phyloP scores from a whole-genome alignment of 2,797 vertebrate genomes.

The Ctenosaura bakeri region DNA sequence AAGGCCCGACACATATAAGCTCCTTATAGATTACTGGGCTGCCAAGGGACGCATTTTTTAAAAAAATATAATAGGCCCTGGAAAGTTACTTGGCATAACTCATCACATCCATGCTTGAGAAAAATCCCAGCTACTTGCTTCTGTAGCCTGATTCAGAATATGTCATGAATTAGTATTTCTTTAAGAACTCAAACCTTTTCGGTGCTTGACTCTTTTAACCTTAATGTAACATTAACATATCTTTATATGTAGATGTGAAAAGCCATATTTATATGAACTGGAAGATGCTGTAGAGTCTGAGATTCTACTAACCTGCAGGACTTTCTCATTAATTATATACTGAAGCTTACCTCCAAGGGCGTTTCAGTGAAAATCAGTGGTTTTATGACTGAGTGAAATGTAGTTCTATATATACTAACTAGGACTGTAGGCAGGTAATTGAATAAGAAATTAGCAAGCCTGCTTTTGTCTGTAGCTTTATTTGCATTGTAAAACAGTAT shows the following conservation, averaged over 20 bases:
- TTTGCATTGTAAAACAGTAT: slow-evolving; percentile 30
- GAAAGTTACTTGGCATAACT: neutral
- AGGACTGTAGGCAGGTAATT: slow-evolving; percentile 22
- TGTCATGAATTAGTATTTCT: neutral
- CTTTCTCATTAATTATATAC: slow-evolving; percentile 58
- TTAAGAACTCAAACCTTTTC: slow-evolving; percentile 1
- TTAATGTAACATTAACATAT: slow-evolving; percentile 11
- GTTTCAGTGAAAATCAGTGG: slow-evolving; percentile 50
- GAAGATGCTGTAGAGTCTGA: slow-evolving; percentile 25
- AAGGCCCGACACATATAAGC: neutral
- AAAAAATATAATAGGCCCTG: slow-evolving; percentile 27
- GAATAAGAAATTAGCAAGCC: slow-evolving; percentile 25
- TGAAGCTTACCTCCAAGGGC: slow-evolving; percentile 44
- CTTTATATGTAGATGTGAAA: neutral
- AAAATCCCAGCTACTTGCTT: neutral
- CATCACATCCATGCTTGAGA: neutral
- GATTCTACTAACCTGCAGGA: slow-evolving; percentile 47
- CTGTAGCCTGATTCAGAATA: neutral
- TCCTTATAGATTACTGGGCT: neutral
- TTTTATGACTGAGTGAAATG: slow-evolving; percentile 36
- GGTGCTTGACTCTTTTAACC: slow-evolving; percentile 34
- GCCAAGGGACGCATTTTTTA: slow-evolving; percentile 10
- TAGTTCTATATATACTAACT: neutral
- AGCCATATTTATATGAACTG: slow-evolving; percentile 30
- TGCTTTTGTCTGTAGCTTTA: slow-evolving; percentile 18